These are phyloP conservation scores for Meloidogyne floridensis DNA, from an alignment of 1,140 invertebrate species.

Conservation along the genomic window DNA sequence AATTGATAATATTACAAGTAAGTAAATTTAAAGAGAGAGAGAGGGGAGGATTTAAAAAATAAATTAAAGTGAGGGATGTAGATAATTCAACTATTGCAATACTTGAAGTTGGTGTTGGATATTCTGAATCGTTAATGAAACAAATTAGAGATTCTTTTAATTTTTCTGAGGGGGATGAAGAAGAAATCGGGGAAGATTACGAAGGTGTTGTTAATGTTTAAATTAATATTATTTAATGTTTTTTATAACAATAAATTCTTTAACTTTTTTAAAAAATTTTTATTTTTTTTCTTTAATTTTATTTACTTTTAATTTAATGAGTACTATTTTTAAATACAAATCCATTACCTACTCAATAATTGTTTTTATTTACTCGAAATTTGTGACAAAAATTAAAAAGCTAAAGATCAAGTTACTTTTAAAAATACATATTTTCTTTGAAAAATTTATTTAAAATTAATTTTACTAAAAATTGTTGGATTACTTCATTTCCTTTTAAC, in stretches of 20 bases:
- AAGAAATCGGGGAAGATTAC: not conserved
- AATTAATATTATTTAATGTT: not conserved
- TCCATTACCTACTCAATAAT: too few relatives aligned
- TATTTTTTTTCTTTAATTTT: not conserved
- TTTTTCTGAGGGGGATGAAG: slow-evolving; percentile 5
- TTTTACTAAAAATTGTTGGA: too few relatives aligned
- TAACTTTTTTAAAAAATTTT: not conserved
- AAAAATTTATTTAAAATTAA: too few relatives aligned
- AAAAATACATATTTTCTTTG: too few relatives aligned
- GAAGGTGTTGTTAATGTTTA: not conserved
- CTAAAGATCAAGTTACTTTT: not conserved
- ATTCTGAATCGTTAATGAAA: slow-evolving; percentile 29
- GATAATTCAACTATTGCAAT: slow-evolving; percentile 32
- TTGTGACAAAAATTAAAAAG: not conserved
- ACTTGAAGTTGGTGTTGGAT: slow-evolving; percentile 30
- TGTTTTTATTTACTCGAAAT: too few relatives aligned
- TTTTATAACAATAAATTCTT: not conserved
- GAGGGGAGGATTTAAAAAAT: too few relatives aligned
- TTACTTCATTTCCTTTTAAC: too few relatives aligned
- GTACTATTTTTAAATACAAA: too few relatives aligned
- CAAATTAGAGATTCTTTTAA: slow-evolving; percentile 9
- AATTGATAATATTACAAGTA: slow-evolving; percentile 17
- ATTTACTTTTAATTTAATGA: not conserved
- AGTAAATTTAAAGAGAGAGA: too few relatives aligned
- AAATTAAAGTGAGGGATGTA: slow-evolving; percentile 33